phyloP scores from a whole-genome alignment of 2,797 vertebrate genomes.

The Sebastes flavidus region DNA sequence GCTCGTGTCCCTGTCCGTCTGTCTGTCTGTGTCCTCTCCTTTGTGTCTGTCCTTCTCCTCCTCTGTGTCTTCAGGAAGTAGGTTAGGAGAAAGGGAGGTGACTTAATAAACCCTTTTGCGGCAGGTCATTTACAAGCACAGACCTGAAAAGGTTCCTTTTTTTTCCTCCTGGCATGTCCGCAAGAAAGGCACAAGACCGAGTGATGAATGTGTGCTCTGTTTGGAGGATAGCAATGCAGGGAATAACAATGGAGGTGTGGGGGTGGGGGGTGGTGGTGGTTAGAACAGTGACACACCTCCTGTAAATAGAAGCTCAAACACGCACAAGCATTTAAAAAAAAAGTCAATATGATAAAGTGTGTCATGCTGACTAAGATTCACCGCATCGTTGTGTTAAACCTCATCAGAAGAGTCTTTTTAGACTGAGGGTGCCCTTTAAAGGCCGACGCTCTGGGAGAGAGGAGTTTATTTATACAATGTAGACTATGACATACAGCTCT shows the following conservation, averaged over 20 bases:
- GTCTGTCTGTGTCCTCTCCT: background rate
- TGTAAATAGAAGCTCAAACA: background rate
- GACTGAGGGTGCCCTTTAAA: slow-evolving; percentile 45
- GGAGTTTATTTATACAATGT: slow-evolving; percentile 58
- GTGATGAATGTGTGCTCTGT: slow-evolving; percentile 55
- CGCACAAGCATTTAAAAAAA: background rate
- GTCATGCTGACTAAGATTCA: slow-evolving; percentile 25
- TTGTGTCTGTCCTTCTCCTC: background rate
- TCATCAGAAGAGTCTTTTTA: slow-evolving; percentile 33
- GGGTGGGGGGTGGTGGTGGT: background rate
- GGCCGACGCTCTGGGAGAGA: slow-evolving; percentile 18
- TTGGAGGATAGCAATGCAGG: slow-evolving; percentile 22
- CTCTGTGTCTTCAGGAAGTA: slow-evolving; percentile 36
- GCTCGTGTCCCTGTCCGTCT: background rate
- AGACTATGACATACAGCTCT: slow-evolving; percentile 46
- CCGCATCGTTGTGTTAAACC: slow-evolving; percentile 19
- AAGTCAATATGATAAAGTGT: slow-evolving; percentile 51
- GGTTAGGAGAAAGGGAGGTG: slow-evolving; percentile 33
- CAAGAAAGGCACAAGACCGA: slow-evolving; percentile 37
- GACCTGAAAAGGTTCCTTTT: slow-evolving; percentile 26
- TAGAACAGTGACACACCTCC: slow-evolving; percentile 1
- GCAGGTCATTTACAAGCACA: slow-evolving; percentile 50
- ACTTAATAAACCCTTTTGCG: slow-evolving; percentile 42
- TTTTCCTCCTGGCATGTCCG: slow-evolving; percentile 1
- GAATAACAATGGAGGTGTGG: slow-evolving; percentile 42